Base-by-base conservation (phyloP, 2,113 vertebrate genomes). In the Sisor rabdophorus region DNA sequence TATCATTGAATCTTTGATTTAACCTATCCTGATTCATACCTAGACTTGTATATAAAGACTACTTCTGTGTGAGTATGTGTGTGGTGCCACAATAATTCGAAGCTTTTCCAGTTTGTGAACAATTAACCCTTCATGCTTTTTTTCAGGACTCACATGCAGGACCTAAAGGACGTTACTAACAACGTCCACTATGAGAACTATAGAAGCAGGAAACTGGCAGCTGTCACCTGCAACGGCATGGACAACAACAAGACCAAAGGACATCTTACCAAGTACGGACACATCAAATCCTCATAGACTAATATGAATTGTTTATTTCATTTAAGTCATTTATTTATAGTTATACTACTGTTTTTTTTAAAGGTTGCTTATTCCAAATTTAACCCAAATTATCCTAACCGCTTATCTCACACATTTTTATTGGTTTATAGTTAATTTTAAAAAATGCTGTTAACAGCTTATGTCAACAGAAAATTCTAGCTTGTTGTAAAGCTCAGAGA, bases 161-260 rank as follows among this genome's bases (percentile, higher is more conserved):
- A 99, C 86, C 91, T 99, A 86, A 99, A 99, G 89, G 97, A 98
- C 72, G 97, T 99, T 72, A 99, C 97, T 54, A 98, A 98, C 87
- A 99, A 98, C n/a, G 96, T 98, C 79, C 97, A 99, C 87, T 99
- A 98, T 73, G 97, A 99, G 87, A 99, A 99, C 91, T 99, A 98
- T 86, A 92, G 97, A 84, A 98, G 96, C 93, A 93, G 95, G 89
- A 98, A 98, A 81, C 89, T 99, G 80, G 97, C 97, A 4, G 96
- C 96, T 26, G 96, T 99, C 88, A 98, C 97, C 76, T 98, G 96
- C 80, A 99, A 98, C 0, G 96, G 96, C 48, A 93, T 96, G 58
- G 97, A 99, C 86, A 98, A 99, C 91, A 98, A 98, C 89, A 94
- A 96, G 88, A 93, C 89, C 78, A 98, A 97, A 89, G 95, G 95